A percentile compares a stretch with the other conserved stretches of the same genome.
phyloP scores from a whole-genome alignment of 92 coral and sea anemone species.

The Metridium senile region DNA sequence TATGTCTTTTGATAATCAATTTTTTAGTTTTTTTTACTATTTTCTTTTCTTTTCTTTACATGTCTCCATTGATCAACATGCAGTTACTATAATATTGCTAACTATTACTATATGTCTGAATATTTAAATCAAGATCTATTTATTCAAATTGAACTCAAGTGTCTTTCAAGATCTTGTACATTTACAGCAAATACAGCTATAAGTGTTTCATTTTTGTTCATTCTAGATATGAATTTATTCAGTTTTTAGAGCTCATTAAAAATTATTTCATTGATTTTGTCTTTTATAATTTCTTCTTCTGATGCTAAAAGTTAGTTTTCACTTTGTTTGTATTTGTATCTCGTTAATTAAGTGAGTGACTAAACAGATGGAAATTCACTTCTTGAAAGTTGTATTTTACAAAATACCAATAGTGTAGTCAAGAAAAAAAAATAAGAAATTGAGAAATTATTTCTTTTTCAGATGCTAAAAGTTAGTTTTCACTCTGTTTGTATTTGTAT shows the following conservation, averaged over 20 bases:
- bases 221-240: neutral
- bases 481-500: neutral
- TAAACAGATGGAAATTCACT: neutral
- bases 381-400: neutral
- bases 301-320: neutral
- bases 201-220: neutral
- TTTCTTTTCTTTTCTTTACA: neutral
- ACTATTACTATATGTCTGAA: too few species aligned
- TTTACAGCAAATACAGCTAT: neutral
- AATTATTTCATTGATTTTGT: neutral
- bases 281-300: too few species aligned
- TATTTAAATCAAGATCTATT: neutral
- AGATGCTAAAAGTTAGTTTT: neutral
- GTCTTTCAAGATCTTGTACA: neutral
- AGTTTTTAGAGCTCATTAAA: neutral
- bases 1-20: constrained; percentile 4
- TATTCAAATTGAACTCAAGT: neutral
- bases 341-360: neutral
- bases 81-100: neutral
- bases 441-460: neutral
- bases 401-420: too few species aligned
- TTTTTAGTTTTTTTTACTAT: neutral
- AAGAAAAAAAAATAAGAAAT: too few species aligned
- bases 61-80: constrained; percentile 2
- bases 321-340: neutral